Evolutionary conservation across 2,113 vertebrate species (phyloP).

Genomic region (Forbesichthys papilliferus): DNA sequence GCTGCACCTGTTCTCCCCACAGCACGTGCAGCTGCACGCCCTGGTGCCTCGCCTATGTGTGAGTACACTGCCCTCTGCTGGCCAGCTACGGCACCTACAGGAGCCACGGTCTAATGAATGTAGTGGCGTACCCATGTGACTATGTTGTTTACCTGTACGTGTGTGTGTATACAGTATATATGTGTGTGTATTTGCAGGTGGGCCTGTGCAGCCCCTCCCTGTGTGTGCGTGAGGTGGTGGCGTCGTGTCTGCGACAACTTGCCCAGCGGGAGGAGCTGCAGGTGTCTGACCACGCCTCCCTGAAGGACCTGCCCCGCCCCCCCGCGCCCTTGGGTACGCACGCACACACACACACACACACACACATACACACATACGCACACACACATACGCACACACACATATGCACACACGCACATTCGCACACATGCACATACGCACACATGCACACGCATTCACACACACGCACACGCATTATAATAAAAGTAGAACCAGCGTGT

Average conservation of each 20-base stretch:
- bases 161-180: slow-evolving; percentile 27
- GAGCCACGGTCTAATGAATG: too few relatives aligned
- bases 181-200: slow-evolving; percentile 77
- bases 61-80: slow-evolving; percentile 64
- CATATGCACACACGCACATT: not conserved
- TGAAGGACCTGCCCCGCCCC: slow-evolving; percentile 81
- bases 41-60: slow-evolving; percentile 91
- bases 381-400: not conserved
- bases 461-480: too few relatives aligned
- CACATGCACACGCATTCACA: too few relatives aligned
- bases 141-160: not conserved
- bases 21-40: slow-evolving; percentile 84
- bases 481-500: too few relatives aligned
- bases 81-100: too few relatives aligned
- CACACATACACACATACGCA: not conserved
- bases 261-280: slow-evolving; percentile 88
- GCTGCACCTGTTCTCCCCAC: slow-evolving; percentile 94
- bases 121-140: too few relatives aligned
- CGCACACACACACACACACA: not conserved
- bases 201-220: slow-evolving; percentile 89
- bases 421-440: not conserved
- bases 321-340: slow-evolving; percentile 77
- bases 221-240: slow-evolving; percentile 82
- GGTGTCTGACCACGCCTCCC: slow-evolving; percentile 86
- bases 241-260: slow-evolving; percentile 88